Base-by-base conservation (phyloP, 2,888 invertebrate species). In the Dexiosoma caninum region DNA sequence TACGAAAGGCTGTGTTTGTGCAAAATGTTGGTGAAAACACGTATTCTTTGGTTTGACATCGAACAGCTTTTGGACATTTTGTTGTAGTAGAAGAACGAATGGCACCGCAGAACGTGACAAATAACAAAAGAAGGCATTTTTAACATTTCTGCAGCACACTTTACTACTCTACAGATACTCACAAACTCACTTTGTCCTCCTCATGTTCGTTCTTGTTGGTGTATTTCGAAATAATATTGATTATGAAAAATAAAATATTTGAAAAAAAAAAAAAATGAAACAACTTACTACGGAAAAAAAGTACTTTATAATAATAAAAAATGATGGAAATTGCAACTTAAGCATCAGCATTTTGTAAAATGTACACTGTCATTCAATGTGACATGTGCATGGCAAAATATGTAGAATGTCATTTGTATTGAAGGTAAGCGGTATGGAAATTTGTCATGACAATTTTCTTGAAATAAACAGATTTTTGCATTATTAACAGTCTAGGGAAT, bases 41-140 rank as follows among this genome's bases (percentile, higher is more conserved):
- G 81, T 81, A 74, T 70, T 81, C 81, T 74, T 72, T 77, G 81
- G 81, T 69, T 77, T 81, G 77, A 77, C 81, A 81, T 81, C 69
- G 81, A 64, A 77, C 77, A 81, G 77, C 81, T 81, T 81, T 77
- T 77, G 81, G 81, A 77, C 69, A 81, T 59, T 72, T 77, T 81
- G 69, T 81, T 71, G 64, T 59, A 57, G 37, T 64, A 37, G 57
- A 44, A 59, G 49, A 77, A 74, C 72, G 77, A 77, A 85, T 84
- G 82, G 77, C 71, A 87, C 88, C 88, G 85, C 88, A 88, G 85
- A 85, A 88, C 88, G 88, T 88, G 88, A 88, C 88, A 84, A 87
- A 88, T 87, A 88, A 88, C 88, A 88, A 88, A 88, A 88, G 88
- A 88, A 88, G 88, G 87, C 87, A 88, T 88, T 88, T 88, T 85